Evolutionary conservation across 2,797 vertebrate genomes (phyloP).

Genomic region (Pangasius sanitwongsei): DNA sequence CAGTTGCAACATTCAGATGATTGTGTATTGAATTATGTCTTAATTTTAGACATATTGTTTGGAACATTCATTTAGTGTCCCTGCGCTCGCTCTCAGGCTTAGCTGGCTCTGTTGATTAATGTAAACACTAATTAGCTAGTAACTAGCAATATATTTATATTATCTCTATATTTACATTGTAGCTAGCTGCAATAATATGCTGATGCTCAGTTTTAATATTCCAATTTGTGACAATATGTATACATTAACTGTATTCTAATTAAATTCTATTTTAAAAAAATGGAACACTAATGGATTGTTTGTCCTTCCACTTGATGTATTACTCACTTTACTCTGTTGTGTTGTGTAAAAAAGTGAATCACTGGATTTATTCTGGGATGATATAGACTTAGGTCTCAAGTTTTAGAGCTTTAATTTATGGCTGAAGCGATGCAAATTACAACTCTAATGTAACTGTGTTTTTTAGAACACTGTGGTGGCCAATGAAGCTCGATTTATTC

Average conservation of each 20-base stretch:
- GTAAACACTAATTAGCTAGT: not conserved
- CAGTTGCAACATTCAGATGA: not conserved
- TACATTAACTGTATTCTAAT: too few relatives aligned
- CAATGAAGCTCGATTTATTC: not conserved
- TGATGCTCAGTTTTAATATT: not conserved
- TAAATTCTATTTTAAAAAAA: too few relatives aligned
- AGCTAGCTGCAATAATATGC: not conserved
- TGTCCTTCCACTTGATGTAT: not conserved
- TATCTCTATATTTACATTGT: not conserved
- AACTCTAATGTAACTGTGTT: not conserved
- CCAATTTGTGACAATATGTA: not conserved
- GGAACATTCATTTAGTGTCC: too few relatives aligned
- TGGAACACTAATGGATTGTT: not conserved
- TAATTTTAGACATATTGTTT: too few relatives aligned
- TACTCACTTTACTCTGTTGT: not conserved
- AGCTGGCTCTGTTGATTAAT: too few relatives aligned
- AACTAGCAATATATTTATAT: too few relatives aligned
- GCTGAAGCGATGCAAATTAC: not conserved
- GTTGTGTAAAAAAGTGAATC: not conserved
- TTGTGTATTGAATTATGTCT: too few relatives aligned
- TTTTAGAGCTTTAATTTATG: not conserved
- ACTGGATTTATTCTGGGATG: not conserved
- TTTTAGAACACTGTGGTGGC: not conserved
- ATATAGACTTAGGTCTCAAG: not conserved
- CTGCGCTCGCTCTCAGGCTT: too few relatives aligned